phyloP scores from a whole-genome alignment of 2,113 vertebrate species.

The Nothocercus nigrocapillus region DNA sequence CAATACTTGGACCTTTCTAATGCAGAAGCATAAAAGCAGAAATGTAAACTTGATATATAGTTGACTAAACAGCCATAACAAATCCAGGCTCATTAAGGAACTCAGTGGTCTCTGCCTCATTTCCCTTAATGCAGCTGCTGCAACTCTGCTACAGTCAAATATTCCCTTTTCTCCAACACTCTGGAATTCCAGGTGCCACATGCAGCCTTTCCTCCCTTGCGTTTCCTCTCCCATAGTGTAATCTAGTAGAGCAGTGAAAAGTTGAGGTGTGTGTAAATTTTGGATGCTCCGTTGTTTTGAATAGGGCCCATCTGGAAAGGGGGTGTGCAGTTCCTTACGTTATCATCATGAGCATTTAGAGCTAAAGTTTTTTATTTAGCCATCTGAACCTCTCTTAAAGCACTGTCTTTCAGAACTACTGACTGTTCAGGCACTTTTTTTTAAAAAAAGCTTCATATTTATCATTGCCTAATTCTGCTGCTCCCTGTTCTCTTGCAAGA shows the following conservation, averaged over 20 bases:
- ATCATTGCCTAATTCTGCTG: neutral
- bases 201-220: neutral
- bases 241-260: neutral
- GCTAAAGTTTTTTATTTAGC: neutral
- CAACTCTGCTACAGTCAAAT: neutral
- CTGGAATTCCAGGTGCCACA: neutral
- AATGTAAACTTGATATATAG: neutral
- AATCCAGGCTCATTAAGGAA: conserved; percentile 9
- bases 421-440: neutral
- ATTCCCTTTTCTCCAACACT: neutral
- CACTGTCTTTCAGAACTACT: neutral
- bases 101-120: neutral
- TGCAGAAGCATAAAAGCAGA: neutral
- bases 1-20: neutral
- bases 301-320: neutral
- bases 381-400: neutral
- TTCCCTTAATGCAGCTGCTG: neutral
- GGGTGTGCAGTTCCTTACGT: neutral
- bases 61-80: neutral
- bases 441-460: neutral
- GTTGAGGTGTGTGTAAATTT: neutral
- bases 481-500: neutral
- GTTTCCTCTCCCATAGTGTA: neutral
- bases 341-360: neutral
- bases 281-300: neutral